Evolutionary conservation across 2,888 invertebrate genomes (phyloP).

Genomic region (Chironomus riparius): DNA sequence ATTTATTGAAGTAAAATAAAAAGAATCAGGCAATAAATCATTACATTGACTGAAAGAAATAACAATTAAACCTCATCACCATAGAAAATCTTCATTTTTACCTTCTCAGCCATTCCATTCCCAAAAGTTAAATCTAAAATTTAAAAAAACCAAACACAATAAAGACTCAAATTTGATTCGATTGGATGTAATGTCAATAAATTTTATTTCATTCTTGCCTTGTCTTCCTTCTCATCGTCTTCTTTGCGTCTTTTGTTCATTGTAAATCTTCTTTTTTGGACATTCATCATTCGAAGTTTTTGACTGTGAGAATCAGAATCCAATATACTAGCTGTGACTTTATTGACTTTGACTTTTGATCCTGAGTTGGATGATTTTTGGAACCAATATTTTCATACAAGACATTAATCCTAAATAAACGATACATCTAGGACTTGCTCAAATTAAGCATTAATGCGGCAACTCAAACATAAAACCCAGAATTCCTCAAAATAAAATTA

Average conservation of each 20-base stretch:
- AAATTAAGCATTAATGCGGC: no score
- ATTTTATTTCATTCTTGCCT: not conserved
- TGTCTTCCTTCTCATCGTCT: not conserved
- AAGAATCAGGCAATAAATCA: constrained; percentile 6
- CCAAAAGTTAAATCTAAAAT: no score
- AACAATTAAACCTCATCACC: constrained; percentile 1
- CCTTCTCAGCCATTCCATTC: not conserved
- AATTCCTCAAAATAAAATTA: not conserved
- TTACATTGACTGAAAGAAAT: not conserved
- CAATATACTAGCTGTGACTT: not conserved
- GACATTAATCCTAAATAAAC: no score
- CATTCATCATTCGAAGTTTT: not conserved
- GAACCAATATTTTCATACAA: no score
- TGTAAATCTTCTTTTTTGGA: not conserved
- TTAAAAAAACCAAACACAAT: not conserved
- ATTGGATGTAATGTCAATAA: not conserved
- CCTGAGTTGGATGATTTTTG: no score
- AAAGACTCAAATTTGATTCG: not conserved
- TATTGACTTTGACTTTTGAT: no score
- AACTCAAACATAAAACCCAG: no score
- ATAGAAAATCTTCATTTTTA: not conserved
- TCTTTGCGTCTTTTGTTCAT: not conserved
- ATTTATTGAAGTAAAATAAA: not conserved
- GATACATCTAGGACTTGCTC: no score
- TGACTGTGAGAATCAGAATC: not conserved